phyloP scores from a whole-genome alignment of 2,888 invertebrate species.

The Epirrhoe alternata region DNA sequence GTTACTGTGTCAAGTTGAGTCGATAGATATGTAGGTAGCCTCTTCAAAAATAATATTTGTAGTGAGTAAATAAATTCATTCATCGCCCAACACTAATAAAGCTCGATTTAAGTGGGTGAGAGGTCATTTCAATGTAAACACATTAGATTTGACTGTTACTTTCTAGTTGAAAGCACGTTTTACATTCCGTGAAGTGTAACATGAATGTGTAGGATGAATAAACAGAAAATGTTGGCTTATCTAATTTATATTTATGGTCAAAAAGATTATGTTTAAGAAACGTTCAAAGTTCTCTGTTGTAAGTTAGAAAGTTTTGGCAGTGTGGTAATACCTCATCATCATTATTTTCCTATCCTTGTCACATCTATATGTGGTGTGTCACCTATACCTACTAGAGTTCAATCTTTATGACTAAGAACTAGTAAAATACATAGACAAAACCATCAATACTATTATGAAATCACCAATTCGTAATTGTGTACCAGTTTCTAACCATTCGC shows the following conservation, averaged over 20 bases:
- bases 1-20: neutral
- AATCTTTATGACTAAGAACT: too few relatives aligned
- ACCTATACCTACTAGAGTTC: too few relatives aligned
- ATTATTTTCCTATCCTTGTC: too few relatives aligned
- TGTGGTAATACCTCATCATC: too few relatives aligned
- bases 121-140: slow-evolving; percentile 34
- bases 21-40: neutral
- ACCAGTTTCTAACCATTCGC: slow-evolving; percentile 5
- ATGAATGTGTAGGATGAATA: slow-evolving; percentile 20
- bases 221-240: neutral
- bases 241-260: neutral
- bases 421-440: neutral
- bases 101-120: slow-evolving; percentile 25
- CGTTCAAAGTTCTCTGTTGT: neutral
- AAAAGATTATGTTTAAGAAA: neutral
- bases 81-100: neutral
- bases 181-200: slow-evolving; percentile 24
- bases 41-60: neutral
- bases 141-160: slow-evolving; percentile 31
- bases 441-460: neutral
- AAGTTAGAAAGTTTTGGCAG: neutral
- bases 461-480: neutral
- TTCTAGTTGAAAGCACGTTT: slow-evolving; percentile 42
- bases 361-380: too few relatives aligned
- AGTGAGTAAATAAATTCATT: slow-evolving; percentile 1